Percentiles rank a stretch among this genome's conserved stretches.
Conservation (phyloP, 2,888 invertebrate genomes). For the Scaptomyza parva region DNA sequence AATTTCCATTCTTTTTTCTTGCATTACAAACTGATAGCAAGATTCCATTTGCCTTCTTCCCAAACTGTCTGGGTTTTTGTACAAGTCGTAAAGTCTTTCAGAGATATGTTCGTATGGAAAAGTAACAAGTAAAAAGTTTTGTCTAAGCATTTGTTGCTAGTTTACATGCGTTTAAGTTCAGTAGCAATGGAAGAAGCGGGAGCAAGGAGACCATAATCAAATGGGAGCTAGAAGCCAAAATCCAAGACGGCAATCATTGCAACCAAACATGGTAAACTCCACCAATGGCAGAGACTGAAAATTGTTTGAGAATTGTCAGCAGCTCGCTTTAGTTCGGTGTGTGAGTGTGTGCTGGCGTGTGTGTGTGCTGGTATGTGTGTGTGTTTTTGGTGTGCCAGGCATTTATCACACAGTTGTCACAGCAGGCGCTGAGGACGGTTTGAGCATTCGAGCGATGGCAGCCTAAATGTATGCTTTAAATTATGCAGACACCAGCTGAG, state of each 20-base stretch:
- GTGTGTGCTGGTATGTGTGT: constrained; percentile 12
- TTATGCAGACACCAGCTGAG: constrained; percentile 80
- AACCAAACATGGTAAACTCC: constrained; percentile 46
- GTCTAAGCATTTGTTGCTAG: constrained; percentile 74
- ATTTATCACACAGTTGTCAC: constrained; percentile 76
- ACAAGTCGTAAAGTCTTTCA: constrained; percentile 37
- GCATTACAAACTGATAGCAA: constrained; percentile 25
- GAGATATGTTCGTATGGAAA: constrained; percentile 60
- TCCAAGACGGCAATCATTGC: constrained; percentile 70
- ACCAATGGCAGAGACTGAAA: constrained; percentile 44
- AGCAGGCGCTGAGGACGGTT: constrained; percentile 51
- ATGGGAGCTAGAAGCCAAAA: constrained; percentile 38
- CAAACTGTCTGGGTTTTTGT: not conserved
- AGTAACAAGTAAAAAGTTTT: constrained; percentile 75
- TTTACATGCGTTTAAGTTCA: constrained; percentile 51
- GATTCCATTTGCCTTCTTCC: not conserved
- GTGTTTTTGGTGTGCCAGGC: constrained; percentile 55
- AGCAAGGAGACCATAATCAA: constrained; percentile 59
- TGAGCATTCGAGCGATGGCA: constrained; percentile 51
- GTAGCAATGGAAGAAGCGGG: constrained; percentile 12
- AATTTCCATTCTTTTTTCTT: constrained; percentile 15
- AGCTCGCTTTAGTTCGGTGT: constrained; percentile 26
- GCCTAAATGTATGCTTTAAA: constrained; percentile 81
- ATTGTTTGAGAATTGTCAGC: constrained; percentile 68
- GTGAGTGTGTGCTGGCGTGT: constrained; percentile 15